Evolutionary conservation across 2,113 vertebrate species (phyloP).

Genomic region (Gobio gobio): DNA sequence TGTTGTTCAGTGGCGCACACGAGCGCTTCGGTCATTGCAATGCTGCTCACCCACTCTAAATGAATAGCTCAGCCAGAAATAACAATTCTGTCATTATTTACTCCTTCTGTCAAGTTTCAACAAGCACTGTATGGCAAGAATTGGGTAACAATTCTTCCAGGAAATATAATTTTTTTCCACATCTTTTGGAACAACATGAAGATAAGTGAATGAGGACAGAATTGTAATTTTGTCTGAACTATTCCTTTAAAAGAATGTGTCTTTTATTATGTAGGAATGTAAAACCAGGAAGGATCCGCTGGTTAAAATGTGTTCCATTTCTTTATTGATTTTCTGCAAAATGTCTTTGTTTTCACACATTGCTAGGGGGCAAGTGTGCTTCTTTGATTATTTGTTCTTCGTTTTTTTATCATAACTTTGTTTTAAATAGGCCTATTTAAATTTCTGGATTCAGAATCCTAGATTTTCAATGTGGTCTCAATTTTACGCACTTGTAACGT

Average conservation of each 20-base stretch:
- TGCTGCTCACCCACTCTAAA: not conserved
- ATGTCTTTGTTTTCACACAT: not conserved
- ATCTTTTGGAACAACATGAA: not conserved
- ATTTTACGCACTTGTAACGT: not conserved
- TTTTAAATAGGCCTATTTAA: not conserved
- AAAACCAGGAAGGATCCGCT: not conserved
- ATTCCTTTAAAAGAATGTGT: not conserved
- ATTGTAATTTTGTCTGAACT: too few species aligned
- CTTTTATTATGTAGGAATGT: slow-evolving; percentile 16
- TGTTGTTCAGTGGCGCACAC: not conserved
- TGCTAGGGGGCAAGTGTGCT: not conserved
- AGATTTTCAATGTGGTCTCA: not conserved
- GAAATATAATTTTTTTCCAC: not conserved
- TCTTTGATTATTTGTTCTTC: not conserved
- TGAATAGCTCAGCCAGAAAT: not conserved
- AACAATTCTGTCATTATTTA: not conserved
- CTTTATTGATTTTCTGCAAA: too few species aligned
- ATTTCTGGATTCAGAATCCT: not conserved
- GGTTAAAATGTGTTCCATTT: too few species aligned
- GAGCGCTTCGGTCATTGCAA: slow-evolving; percentile 14
- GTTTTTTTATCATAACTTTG: not conserved
- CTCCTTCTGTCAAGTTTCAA: not conserved
- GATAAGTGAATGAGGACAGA: not conserved
- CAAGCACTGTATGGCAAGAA: not conserved
- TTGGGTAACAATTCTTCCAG: not conserved